Conservation (phyloP, 1,140 invertebrate genomes). For the Aphelinus atriplicis region DNA sequence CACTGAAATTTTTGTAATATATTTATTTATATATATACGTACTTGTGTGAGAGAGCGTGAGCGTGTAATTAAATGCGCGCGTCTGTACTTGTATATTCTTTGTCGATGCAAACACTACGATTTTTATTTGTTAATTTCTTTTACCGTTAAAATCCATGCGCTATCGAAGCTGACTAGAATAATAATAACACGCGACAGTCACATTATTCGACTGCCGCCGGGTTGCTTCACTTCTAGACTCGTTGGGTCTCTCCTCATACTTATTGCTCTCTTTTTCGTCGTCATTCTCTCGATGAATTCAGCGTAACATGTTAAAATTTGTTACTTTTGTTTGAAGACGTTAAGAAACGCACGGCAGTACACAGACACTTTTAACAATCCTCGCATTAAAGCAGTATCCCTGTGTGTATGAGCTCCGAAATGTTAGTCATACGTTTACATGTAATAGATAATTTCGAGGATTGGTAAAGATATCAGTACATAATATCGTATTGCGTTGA, state of each 20-base stretch:
- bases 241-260: conserved; percentile 22
- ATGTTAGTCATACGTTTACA: background rate
- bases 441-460: background rate
- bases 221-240: conserved; percentile 21
- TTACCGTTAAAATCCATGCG: conserved; percentile 30
- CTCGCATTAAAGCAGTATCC: too few relatives aligned
- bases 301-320: too few relatives aligned
- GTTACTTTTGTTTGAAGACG: too few relatives aligned
- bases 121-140: conserved; percentile 18
- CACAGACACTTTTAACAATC: too few relatives aligned
- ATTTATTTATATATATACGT: conserved; percentile 9
- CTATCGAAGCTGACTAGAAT: conserved; percentile 42
- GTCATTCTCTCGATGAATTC: background rate
- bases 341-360: too few relatives aligned
- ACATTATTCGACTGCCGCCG: conserved; percentile 10
- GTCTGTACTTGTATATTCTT: background rate
- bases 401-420: too few relatives aligned
- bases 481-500: background rate
- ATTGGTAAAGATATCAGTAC: too few relatives aligned
- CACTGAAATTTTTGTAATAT: conserved; percentile 24
- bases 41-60: conserved; percentile 2
- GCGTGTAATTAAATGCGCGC: conserved; percentile 11
- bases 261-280: conserved; percentile 29
- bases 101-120: conserved; percentile 23
- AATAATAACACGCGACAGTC: conserved; percentile 31